phyloP scores from a whole-genome alignment of 2,113 vertebrate species.

The Neolamprologus tretocephalus region DNA sequence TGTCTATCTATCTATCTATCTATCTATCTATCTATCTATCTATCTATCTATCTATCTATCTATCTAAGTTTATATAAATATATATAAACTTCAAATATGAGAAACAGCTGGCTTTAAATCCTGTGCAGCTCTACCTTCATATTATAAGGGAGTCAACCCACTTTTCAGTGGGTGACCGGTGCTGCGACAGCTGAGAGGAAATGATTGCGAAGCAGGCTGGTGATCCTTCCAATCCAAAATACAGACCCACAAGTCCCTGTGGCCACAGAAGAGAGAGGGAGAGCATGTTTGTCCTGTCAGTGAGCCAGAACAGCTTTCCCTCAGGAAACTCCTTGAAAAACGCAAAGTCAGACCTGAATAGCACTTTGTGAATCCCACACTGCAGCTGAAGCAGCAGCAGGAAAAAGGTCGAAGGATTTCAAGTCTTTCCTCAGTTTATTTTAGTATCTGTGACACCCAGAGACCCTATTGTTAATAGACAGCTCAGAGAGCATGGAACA shows the following conservation, averaged over 20 bases:
- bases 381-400: constrained; percentile 29
- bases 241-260: neutral
- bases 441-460: neutral
- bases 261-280: neutral
- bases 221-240: constrained; percentile 42
- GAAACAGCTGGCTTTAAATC: neutral
- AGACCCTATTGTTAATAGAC: constrained; percentile 8
- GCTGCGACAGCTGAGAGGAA: constrained; percentile 53
- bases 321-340: constrained; percentile 58
- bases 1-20: neutral
- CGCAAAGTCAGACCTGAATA: constrained; percentile 36
- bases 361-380: constrained; percentile 1
- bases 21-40: neutral
- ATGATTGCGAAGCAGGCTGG: constrained; percentile 19
- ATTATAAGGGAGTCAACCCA: neutral
- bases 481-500: neutral
- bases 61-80: neutral
- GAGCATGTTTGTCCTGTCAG: constrained; percentile 45
- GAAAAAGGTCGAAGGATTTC: constrained; percentile 21
- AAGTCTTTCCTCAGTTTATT: constrained; percentile 41
- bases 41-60: neutral
- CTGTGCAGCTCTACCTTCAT: neutral
- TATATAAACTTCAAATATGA: neutral
- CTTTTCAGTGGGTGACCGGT: neutral
- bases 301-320: constrained; percentile 38